Evolutionary conservation across 2,797 vertebrate species (phyloP).

Genomic region (Oryzias sinensis): DNA sequence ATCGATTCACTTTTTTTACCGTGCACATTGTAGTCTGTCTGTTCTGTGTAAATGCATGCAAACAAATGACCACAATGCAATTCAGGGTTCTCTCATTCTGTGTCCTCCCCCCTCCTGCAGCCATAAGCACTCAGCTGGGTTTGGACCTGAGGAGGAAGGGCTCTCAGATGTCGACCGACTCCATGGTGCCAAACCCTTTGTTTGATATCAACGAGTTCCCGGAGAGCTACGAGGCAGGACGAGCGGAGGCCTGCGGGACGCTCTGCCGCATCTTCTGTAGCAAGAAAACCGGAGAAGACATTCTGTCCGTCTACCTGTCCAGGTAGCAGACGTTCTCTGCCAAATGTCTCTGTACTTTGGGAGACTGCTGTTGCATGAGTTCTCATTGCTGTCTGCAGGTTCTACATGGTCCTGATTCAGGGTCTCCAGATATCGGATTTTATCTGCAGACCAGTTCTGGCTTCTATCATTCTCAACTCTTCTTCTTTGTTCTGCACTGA

Average conservation of each 20-base stretch:
- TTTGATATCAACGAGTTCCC: slow-evolving; percentile 92
- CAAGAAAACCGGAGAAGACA: slow-evolving; percentile 98
- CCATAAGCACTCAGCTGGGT: slow-evolving; percentile 89
- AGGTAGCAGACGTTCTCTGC: slow-evolving; percentile 71
- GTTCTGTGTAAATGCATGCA: slow-evolving; percentile 54
- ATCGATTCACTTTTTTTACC: slow-evolving; percentile 34
- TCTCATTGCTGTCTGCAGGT: slow-evolving; percentile 72
- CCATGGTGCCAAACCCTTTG: slow-evolving; percentile 90
- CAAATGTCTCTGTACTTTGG: no score
- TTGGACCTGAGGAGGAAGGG: slow-evolving; percentile 92
- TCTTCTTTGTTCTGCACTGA: slow-evolving; percentile 95
- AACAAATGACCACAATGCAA: slow-evolving; percentile 22
- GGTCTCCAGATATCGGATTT: slow-evolving; percentile 96
- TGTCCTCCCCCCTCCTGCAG: slow-evolving; percentile 76
- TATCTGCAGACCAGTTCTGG: slow-evolving; percentile 91
- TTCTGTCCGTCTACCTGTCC: slow-evolving; percentile 95
- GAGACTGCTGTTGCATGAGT: no score
- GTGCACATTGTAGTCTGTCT: slow-evolving; percentile 45
- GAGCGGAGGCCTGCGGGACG: slow-evolving; percentile 94
- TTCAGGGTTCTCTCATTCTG: slow-evolving; percentile 61
- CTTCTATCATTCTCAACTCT: slow-evolving; percentile 95
- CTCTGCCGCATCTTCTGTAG: slow-evolving; percentile 98
- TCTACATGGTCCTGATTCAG: slow-evolving; percentile 98
- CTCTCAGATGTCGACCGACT: slow-evolving; percentile 94
- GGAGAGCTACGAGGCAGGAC: slow-evolving; percentile 94